These are phyloP conservation scores for Acleris cristana DNA, from an alignment of 2,888 invertebrate species.

Conservation along the genomic window DNA sequence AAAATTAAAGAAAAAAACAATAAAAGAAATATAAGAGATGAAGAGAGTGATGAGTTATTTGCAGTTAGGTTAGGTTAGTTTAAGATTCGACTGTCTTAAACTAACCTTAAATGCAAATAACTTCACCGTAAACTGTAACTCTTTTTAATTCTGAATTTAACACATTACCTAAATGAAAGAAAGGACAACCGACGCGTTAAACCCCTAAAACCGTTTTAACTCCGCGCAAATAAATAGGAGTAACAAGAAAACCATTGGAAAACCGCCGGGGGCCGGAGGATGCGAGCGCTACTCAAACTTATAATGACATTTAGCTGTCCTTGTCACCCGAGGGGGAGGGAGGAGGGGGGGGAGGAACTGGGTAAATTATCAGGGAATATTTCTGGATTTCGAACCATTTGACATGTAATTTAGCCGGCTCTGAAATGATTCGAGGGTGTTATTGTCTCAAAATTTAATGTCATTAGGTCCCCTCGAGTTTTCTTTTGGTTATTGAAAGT, in stretches of 20 bases:
- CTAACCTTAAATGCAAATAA: too few relatives aligned
- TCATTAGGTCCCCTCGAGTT: slow-evolving; percentile 57
- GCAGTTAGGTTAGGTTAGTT: too few relatives aligned
- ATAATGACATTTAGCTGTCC: slow-evolving; percentile 82
- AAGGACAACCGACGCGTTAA: slow-evolving; percentile 12
- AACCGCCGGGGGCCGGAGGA: slow-evolving; percentile 62
- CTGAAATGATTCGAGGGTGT: slow-evolving; percentile 66
- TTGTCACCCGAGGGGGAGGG: slow-evolving; percentile 54
- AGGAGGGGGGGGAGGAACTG: slow-evolving; percentile 40
- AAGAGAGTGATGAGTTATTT: too few relatives aligned
- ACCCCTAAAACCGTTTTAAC: slow-evolving; percentile 26
- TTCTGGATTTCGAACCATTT: slow-evolving; percentile 76
- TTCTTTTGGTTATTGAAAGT: slow-evolving; percentile 53
- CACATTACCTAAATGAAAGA: background rate
- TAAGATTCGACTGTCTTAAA: too few relatives aligned
- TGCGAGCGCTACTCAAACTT: slow-evolving; percentile 70
- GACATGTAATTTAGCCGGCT: slow-evolving; percentile 74
- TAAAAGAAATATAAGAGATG: too few relatives aligned
- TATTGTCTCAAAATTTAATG: slow-evolving; percentile 72
- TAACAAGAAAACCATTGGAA: slow-evolving; percentile 58
- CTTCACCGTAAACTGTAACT: too few relatives aligned
- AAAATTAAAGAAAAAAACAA: too few relatives aligned
- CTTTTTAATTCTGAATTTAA: too few relatives aligned
- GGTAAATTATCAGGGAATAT: slow-evolving; percentile 65
- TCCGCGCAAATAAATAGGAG: slow-evolving; percentile 32